Base-by-base conservation (phyloP, 2,113 vertebrate species). In the Hyla sarda region DNA sequence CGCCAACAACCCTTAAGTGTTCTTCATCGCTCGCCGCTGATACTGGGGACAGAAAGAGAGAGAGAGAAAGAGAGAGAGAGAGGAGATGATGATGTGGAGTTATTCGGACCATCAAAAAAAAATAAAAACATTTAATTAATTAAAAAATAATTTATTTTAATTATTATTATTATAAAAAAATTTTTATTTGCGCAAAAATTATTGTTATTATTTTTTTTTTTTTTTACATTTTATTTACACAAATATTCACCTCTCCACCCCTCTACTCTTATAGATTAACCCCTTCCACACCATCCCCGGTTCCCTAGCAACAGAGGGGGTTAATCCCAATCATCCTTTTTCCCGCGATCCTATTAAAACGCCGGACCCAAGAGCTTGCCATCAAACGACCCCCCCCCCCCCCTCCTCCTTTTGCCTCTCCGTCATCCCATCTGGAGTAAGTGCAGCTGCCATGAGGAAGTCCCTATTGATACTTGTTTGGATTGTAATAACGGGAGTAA, bases 81-180 rank as follows among this genome's bases (percentile, higher is more conserved):
- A n/a, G n/a, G n/a, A n/a, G n/a, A 65, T 50, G 21, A 50, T 37
- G 65, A 58, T 62, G 77, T 81, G 77, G 37, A 86, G 65, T 86
- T 86, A 80, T 86, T 79, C 23, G 58, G 84, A 86, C 77, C 30
- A 52, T 60, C 17, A 86, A n/a, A n/a, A n/a, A n/a, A n/a, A n/a
- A n/a, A n/a, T n/a, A n/a, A n/a, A n/a, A n/a, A n/a, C n/a, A n/a
- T n/a, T n/a, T n/a, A n/a, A n/a, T n/a, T n/a, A n/a, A n/a, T n/a
- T n/a, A n/a, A n/a, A n/a, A n/a, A n/a, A n/a, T n/a, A n/a, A n/a
- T n/a, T n/a, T n/a, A n/a, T n/a, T n/a, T n/a, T n/a, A n/a, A n/a
- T n/a, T n/a, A n/a, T n/a, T n/a, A n/a, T n/a, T n/a, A n/a, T n/a
- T n/a, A n/a, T n/a, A n/a, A n/a, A n/a, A n/a, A n/a, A n/a, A n/a